These are phyloP conservation scores for Theristicus caerulescens DNA, from an alignment of 2,113 vertebrate genomes.

Conservation along the genomic window DNA sequence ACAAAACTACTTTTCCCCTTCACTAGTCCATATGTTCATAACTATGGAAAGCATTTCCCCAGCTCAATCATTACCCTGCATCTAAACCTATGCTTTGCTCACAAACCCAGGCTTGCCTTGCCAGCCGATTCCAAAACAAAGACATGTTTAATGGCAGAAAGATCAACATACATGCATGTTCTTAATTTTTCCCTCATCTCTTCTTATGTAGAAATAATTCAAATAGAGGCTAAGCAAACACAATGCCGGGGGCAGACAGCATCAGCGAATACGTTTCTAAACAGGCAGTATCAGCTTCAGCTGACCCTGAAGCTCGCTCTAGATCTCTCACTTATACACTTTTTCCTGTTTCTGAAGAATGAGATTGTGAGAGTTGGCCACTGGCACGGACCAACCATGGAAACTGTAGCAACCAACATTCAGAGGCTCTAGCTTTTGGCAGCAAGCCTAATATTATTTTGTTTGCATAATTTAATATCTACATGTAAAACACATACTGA, in stretches of 20 bases:
- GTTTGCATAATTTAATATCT: background rate
- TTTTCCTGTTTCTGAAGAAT: background rate
- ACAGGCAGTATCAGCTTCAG: background rate
- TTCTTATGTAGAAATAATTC: background rate
- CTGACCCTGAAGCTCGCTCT: background rate
- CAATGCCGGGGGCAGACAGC: background rate
- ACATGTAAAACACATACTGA: conserved; percentile 19
- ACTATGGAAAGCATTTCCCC: background rate
- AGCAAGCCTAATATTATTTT: background rate
- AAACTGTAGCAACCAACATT: background rate
- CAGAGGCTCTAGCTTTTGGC: background rate
- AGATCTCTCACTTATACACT: background rate
- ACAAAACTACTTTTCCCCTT: background rate
- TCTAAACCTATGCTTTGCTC: background rate
- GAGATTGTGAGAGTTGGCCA: background rate
- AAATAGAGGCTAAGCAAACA: background rate
- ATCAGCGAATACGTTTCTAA: background rate
- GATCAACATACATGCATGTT: background rate
- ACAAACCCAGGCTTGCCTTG: background rate
- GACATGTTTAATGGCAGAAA: background rate
- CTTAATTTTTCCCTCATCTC: background rate
- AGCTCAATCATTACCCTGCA: background rate
- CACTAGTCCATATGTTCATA: rapidly evolving
- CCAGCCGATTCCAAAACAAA: background rate
- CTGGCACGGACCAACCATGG: background rate